A percentile compares a stretch with the other conserved stretches of the same genome.
These are phyloP conservation scores for Wiebesia pumilae DNA, from an alignment of 1,140 invertebrate genomes.

Conservation along the genomic window DNA sequence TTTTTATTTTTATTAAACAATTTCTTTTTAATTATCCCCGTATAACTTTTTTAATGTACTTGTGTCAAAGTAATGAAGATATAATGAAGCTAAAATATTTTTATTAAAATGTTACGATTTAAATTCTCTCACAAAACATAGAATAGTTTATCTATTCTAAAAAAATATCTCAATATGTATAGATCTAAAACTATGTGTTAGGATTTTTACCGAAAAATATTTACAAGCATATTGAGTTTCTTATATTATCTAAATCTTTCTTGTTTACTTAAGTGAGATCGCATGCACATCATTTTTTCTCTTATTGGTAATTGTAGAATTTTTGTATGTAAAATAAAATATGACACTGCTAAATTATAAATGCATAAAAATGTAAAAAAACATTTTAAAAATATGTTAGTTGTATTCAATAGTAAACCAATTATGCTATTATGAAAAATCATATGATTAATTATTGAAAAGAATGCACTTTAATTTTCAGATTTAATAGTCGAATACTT, in stretches of 20 bases:
- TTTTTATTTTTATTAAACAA: no score
- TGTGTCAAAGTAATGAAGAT: neutral
- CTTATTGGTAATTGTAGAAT: neutral
- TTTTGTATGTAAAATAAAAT: slow-evolving; percentile 7
- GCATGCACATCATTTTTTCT: slow-evolving; percentile 7
- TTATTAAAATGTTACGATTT: neutral
- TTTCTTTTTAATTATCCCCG: no score
- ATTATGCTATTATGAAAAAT: no score
- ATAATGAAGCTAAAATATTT: neutral
- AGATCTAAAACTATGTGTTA: neutral
- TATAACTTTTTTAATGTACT: neutral
- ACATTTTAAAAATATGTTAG: no score
- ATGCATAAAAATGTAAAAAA: no score
- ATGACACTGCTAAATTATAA: neutral
- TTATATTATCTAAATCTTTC: neutral
- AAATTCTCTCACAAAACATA: neutral
- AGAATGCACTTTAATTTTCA: no score
- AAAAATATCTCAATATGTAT: neutral
- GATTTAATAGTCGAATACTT: no score
- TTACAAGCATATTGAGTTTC: neutral
- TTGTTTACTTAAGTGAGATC: neutral
- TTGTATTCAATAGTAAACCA: no score
- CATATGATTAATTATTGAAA: no score
- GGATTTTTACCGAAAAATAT: neutral
- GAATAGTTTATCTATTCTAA: neutral